Evolutionary conservation across 2,113 vertebrate species (phyloP).

Genomic region (Pyxicephalus adspersus): DNA sequence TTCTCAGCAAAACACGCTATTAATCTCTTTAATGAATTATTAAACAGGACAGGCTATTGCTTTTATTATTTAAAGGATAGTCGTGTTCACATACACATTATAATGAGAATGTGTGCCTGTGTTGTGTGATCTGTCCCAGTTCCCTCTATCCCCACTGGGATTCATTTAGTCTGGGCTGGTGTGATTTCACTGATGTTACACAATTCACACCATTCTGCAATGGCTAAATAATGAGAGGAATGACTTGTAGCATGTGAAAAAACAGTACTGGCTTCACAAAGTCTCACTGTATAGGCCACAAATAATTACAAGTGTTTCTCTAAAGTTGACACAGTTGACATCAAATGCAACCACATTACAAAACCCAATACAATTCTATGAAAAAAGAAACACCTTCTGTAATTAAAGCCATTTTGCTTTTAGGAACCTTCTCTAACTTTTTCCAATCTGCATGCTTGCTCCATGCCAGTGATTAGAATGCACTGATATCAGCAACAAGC

Average conservation of each 20-base stretch:
- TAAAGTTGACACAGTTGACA: no score
- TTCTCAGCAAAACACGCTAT: background rate
- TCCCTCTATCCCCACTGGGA: background rate
- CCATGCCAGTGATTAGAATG: no score
- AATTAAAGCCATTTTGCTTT: no score
- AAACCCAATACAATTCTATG: no score
- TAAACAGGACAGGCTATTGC: background rate
- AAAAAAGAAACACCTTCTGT: no score
- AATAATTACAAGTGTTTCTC: no score
- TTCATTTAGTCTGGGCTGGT: conserved; percentile 22
- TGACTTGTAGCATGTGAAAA: background rate
- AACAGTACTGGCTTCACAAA: no score
- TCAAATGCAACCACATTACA: no score
- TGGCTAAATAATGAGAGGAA: background rate
- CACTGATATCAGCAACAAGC: no score
- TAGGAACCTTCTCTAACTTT: no score
- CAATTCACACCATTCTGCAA: conserved; percentile 29
- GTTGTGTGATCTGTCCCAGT: background rate
- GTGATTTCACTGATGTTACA: conserved; percentile 11
- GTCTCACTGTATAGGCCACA: no score
- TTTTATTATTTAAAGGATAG: background rate
- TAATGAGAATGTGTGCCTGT: background rate
- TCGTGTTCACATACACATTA: background rate
- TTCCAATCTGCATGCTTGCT: no score
- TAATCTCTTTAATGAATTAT: conserved; percentile 27